Evolutionary conservation across 2,888 invertebrate species (phyloP), one percentile per base, ranked within the genome.

Genomic region (Sarcophaga variegata): DNA sequence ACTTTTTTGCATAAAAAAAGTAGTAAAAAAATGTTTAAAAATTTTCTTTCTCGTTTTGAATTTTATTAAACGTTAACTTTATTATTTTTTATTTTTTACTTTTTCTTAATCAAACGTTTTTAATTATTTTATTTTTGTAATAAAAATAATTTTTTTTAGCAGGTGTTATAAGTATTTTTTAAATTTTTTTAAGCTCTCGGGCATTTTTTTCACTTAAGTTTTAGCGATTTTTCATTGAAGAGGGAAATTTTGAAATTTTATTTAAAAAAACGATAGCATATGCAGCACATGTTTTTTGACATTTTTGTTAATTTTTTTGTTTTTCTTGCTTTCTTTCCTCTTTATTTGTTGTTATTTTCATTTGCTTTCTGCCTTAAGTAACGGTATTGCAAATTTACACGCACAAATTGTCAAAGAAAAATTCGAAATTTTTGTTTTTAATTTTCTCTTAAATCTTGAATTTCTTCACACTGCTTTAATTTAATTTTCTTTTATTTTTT

Each of bases 271-370:
- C 54, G 54, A 2, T 59, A 8, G 47, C 72, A 27, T 67, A 60
- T 72, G 45, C 72, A 80, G 88, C 88, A 88, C 88, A 88, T 88
- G 88, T 80, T 88, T 85, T 78, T 82, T 87, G 84, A 81, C 82
- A 86, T 87, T 84, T 84, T 62, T 47, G 67, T 66, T 77, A 76
- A 62, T 49, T 74, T 81, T 59, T 27, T 27, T 80, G 25, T 2
- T 64, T 54, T 49, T 5, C 64, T 76, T 20, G 5, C 63, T 22
- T 59, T 22, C 77, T 22, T 59, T 37, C 77, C 81, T 27, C 37
- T 78, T 81, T 69, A 66, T 69, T 74, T 75, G 63, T 74, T 82
- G 54, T 54, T 54, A 54, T 54, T 14, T 80, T 60, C 67, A 67
- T 88, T 88, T 86, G 77, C 27, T 71, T 75, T 88, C 0, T 54